Base-by-base conservation (phyloP, 2,797 vertebrate species). In the Botia kubotai region DNA sequence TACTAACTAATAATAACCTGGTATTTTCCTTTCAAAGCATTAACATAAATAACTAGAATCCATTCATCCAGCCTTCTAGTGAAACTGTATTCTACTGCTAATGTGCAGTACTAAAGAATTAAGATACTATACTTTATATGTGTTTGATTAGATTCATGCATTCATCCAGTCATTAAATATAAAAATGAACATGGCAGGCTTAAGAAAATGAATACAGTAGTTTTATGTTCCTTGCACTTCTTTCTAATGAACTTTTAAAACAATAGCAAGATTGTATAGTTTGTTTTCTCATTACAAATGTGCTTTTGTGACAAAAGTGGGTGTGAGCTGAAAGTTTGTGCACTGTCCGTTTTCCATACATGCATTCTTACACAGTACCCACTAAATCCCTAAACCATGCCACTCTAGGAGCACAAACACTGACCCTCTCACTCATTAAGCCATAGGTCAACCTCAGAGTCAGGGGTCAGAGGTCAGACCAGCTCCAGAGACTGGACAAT, bases 401-500 rank as follows among this genome's bases (percentile, higher is more conserved):
- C 70, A 83, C 81, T 86, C 84, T 80, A 84, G 87, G 87, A 88
- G 85, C 86, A 87, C 88, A 89, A 90, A 87, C 84, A 89, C 87
- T 85, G 87, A 89, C 84, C 87, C 82, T 68, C 80, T 90, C 81
- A 89, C 86, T 91, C 84, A 88, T 87, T 79, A 88, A 90, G 87
- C 84, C 84, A 85, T 74, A 78, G 89, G 86, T 88, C 85, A 88
- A 79, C 83, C 73, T 19, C 65, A 67, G 87, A 86, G 91, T 88
- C 80, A 89, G 17, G 71, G 90, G 88, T 87, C 87, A 86, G 67
- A 83, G 92, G 89, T 93, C 89, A 88, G 89, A 86, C 88, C 85
- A 90, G 86, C 86, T 89, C 85, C 88, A 90, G 84, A 58, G 88
- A 87, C 87, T 77, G 92, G 93, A 93, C 93, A 94, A 93, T 92